Evolutionary conservation across 2,888 invertebrate species (phyloP).

Genomic region (Platycheirus albimanus): DNA sequence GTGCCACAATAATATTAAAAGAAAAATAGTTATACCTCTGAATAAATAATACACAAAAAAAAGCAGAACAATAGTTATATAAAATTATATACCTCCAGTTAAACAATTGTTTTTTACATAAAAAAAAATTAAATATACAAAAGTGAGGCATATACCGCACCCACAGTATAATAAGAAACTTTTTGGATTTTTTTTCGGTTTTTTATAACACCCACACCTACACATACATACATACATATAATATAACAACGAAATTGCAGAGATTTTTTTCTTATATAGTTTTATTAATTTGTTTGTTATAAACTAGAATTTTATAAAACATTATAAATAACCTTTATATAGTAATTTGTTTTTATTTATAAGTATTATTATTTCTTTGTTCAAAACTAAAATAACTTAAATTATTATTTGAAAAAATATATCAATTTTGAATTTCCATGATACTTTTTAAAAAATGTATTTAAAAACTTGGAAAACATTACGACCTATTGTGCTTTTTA

Average conservation of each 20-base stretch:
- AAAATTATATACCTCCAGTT: constrained; percentile 51
- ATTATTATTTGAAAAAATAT: too few relatives aligned
- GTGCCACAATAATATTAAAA: constrained; percentile 76
- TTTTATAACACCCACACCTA: constrained; percentile 31
- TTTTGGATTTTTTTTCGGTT: constrained; percentile 50
- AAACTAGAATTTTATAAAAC: constrained; percentile 27
- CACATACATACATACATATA: constrained; percentile 26
- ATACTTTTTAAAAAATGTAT: too few relatives aligned
- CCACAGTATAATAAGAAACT: constrained; percentile 26
- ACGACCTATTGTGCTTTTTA: too few relatives aligned
- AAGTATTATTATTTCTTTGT: constrained; percentile 19
- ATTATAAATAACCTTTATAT: too few relatives aligned
- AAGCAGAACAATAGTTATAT: constrained; percentile 52
- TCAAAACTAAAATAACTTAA: too few relatives aligned
- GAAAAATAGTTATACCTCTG: constrained; percentile 74
- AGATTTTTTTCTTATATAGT: constrained; percentile 78
- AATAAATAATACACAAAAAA: constrained; percentile 33
- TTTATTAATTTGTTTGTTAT: constrained; percentile 38
- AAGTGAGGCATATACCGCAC: neutral
- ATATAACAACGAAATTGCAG: constrained; percentile 80
- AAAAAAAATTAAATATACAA: constrained; percentile 12
- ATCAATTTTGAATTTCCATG: too few relatives aligned
- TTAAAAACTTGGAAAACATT: too few relatives aligned
- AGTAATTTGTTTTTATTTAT: constrained; percentile 23
- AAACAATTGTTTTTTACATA: constrained; percentile 32